phyloP scores from a whole-genome alignment of 2,113 vertebrate genomes.

The Todiramphus saurophagus region DNA sequence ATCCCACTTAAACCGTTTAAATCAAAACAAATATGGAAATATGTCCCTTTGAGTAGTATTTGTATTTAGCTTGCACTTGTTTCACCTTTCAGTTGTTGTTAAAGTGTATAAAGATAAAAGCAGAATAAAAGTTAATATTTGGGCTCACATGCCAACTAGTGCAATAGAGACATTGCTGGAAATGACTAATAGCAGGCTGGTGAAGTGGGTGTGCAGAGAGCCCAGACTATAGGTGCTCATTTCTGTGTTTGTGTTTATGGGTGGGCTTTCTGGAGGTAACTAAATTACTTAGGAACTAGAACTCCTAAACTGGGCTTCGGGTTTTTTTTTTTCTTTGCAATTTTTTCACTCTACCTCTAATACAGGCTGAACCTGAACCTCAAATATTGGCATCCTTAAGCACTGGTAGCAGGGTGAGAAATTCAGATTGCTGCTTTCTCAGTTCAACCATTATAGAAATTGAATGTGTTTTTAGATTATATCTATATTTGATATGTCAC shows the following conservation, averaged over 20 bases:
- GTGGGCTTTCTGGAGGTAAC: neutral
- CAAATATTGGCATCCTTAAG: neutral
- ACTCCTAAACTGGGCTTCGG: neutral
- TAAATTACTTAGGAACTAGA: neutral
- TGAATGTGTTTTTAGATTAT: neutral
- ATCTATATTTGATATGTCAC: neutral
- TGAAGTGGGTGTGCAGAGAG: neutral
- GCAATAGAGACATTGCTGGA: neutral
- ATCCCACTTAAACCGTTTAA: neutral
- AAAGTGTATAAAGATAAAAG: neutral
- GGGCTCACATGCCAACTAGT: neutral
- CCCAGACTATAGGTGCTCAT: neutral
- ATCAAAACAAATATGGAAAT: conserved; percentile 22
- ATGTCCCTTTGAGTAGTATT: conserved; percentile 28
- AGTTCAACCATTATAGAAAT: neutral
- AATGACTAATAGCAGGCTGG: conserved; percentile 28
- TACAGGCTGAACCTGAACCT: neutral
- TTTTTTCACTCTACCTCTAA: neutral
- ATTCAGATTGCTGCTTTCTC: neutral
- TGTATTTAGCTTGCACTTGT: neutral
- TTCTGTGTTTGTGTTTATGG: neutral
- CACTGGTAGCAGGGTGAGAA: neutral
- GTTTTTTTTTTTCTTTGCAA: fast-evolving
- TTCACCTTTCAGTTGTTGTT: conserved; percentile 24
- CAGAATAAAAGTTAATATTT: neutral